These are phyloP conservation scores for Bos taurus DNA, from an alignment of 2,113 vertebrate genomes.

Conservation along the genomic window DNA sequence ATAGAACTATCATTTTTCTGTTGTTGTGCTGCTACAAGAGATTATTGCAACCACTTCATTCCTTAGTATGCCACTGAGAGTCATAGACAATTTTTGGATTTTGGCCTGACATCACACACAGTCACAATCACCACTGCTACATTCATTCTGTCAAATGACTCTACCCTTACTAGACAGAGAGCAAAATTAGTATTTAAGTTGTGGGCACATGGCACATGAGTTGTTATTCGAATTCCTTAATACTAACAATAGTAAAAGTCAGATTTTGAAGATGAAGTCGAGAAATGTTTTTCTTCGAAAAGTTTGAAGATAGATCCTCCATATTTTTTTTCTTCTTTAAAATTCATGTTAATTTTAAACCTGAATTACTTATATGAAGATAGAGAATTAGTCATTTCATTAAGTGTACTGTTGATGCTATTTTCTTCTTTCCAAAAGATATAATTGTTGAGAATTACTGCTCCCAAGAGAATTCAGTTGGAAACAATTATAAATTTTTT, in stretches of 20 bases:
- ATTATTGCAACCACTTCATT: background rate
- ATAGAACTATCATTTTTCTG: background rate
- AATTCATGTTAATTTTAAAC: background rate
- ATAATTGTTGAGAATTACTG: conserved; percentile 3
- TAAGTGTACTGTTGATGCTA: background rate
- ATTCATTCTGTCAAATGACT: background rate
- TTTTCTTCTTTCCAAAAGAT: background rate
- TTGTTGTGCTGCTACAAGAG: background rate
- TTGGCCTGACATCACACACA: background rate
- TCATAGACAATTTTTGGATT: background rate
- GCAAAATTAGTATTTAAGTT: background rate
- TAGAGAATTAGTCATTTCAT: conserved; percentile 32
- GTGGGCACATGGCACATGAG: too few species aligned
- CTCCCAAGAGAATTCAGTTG: background rate
- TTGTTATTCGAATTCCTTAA: background rate
- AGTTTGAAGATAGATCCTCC: background rate
- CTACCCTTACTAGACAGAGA: background rate
- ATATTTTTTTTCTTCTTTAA: background rate
- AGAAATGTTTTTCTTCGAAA: background rate
- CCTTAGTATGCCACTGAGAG: background rate
- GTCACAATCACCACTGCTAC: background rate
- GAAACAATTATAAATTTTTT: background rate
- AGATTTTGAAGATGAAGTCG: background rate
- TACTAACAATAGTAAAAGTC: background rate
- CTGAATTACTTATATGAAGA: background rate